Conservation (phyloP, 2,113 vertebrate species). For the Crotophaga sulcirostris region DNA sequence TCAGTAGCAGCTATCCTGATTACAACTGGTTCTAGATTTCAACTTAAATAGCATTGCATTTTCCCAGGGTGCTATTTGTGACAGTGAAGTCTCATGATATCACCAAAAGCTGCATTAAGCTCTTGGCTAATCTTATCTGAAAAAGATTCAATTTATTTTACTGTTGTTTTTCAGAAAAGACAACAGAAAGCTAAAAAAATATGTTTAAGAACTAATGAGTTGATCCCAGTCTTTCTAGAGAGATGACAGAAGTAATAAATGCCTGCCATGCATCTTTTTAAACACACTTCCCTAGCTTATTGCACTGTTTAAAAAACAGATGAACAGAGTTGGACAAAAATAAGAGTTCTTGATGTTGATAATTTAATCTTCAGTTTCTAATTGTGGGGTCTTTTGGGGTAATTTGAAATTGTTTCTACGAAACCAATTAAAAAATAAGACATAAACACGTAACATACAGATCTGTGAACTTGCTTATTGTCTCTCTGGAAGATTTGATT, state of each 20-base stretch:
- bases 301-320: neutral
- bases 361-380: neutral
- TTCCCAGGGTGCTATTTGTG: neutral
- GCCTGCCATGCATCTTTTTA: neutral
- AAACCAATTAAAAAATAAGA: neutral
- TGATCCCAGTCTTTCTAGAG: neutral
- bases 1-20: neutral
- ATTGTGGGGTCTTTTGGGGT: neutral
- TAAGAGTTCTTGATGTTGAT: neutral
- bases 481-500: neutral
- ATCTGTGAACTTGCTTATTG: neutral
- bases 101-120: neutral
- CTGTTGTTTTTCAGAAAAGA: neutral
- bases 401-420: neutral
- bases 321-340: neutral
- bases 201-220: neutral
- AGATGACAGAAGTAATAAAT: neutral
- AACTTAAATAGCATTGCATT: neutral
- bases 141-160: neutral
- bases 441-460: neutral
- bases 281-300: neutral
- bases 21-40: neutral
- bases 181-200: neutral
- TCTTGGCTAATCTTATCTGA: neutral
- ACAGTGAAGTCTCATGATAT: neutral